A percentile compares a stretch with the other conserved stretches of the same genome.
Conservation (phyloP, 1,140 invertebrate genomes). For the Drosophila ercepeae region DNA sequence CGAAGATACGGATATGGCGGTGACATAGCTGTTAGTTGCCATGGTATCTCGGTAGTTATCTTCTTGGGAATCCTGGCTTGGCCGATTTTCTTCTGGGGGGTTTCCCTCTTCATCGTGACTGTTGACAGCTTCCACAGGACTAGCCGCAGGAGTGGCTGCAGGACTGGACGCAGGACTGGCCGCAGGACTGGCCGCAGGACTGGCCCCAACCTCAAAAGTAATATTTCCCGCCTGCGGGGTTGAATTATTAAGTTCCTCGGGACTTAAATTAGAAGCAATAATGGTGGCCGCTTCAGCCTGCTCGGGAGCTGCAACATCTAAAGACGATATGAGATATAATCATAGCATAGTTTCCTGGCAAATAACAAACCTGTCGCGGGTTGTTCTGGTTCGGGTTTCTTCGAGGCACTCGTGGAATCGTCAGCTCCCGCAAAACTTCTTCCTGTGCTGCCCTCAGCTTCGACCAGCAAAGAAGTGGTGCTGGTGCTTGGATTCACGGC, state of each 20-base stretch:
- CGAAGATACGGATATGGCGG: not conserved
- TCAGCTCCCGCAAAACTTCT: constrained; percentile 56
- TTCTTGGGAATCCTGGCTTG: not conserved
- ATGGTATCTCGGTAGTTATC: not conserved
- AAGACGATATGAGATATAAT: too few relatives aligned
- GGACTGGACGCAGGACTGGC: too few relatives aligned
- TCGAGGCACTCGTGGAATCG: constrained; percentile 2
- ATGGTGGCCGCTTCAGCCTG: not conserved
- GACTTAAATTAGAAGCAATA: not conserved
- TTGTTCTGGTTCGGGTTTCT: not conserved
- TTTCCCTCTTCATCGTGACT: not conserved
- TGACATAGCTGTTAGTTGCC: not conserved
- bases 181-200: too few relatives aligned
- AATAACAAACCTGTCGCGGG: not conserved
- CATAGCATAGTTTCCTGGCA: too few relatives aligned
- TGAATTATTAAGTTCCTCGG: not conserved
- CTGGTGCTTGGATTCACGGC: constrained; percentile 60
- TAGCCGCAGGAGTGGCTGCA: too few relatives aligned
- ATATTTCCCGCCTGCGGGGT: not conserved
- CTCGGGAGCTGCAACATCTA: not conserved
- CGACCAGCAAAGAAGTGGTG: not conserved
- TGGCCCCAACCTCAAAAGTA: too few relatives aligned
- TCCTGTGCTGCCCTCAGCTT: not conserved
- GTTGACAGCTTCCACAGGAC: not conserved
- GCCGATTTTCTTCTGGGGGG: too few relatives aligned